These are phyloP conservation scores for Centropyge bicolor DNA, from an alignment of 2,797 vertebrate genomes.

Conservation along the genomic window DNA sequence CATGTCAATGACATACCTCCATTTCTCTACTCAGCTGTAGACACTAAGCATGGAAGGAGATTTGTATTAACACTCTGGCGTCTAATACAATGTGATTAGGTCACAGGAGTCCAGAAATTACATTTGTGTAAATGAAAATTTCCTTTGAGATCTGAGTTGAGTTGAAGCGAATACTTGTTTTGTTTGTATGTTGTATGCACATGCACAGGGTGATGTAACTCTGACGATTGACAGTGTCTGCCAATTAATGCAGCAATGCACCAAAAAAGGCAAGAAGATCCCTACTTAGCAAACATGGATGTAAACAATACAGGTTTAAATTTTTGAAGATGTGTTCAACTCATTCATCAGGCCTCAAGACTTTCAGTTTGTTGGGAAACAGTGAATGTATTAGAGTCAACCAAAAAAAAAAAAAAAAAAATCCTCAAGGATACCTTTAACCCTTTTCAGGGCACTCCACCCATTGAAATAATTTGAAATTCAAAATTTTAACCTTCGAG, in stretches of 20 bases:
- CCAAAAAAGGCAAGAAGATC: background rate
- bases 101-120: background rate
- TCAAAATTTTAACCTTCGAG: no score
- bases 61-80: background rate
- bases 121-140: background rate
- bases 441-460: no score
- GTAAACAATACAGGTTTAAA: background rate
- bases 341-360: background rate
- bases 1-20: background rate
- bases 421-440: background rate
- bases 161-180: background rate
- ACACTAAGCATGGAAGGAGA: background rate
- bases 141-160: background rate
- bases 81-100: background rate
- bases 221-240: no score
- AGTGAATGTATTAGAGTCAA: background rate
- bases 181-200: background rate
- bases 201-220: background rate
- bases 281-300: background rate
- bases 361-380: background rate
- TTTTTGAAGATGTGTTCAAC: background rate
- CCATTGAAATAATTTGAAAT: no score
- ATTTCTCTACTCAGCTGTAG: background rate
- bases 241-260: background rate
- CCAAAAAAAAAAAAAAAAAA: background rate